Evolutionary conservation across 2,113 vertebrate species (phyloP).

Genomic region (Gasterosteus nipponicus): DNA sequence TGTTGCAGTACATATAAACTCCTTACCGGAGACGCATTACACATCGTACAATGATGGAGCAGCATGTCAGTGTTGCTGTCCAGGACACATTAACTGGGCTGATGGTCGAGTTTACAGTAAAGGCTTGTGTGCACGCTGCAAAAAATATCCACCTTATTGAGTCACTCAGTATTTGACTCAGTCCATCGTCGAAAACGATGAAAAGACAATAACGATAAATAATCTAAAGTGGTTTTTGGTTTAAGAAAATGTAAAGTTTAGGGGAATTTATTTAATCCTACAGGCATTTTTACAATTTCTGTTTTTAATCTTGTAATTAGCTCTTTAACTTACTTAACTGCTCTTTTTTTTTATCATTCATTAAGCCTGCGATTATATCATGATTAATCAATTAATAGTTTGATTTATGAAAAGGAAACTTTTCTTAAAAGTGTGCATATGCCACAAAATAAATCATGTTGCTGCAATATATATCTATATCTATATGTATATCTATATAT

Average conservation of each 20-base stretch:
- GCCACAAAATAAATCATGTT: background rate
- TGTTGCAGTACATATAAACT: conserved; percentile 36
- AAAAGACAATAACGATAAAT: background rate
- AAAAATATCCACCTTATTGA: conserved; percentile 42
- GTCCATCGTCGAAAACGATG: too few relatives aligned
- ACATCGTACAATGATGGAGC: conserved; percentile 45
- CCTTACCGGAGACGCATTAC: conserved; percentile 36
- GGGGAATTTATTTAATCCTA: background rate
- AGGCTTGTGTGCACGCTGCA: conserved; percentile 62
- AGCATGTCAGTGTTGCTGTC: conserved; percentile 59
- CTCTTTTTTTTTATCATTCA: background rate
- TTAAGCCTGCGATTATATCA: background rate
- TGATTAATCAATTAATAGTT: background rate
- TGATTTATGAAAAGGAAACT: background rate
- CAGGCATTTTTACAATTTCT: background rate
- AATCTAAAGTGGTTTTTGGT: background rate
- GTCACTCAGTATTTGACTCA: background rate
- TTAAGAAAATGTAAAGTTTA: background rate
- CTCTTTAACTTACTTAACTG: background rate
- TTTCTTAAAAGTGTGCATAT: background rate
- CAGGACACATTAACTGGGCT: conserved; percentile 67
- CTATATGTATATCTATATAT: too few relatives aligned
- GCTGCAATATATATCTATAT: too few relatives aligned
- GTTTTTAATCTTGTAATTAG: background rate
- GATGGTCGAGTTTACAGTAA: conserved; percentile 69